phyloP scores from a whole-genome alignment of 2,888 invertebrate genomes.

The Calephelis perditalis region DNA sequence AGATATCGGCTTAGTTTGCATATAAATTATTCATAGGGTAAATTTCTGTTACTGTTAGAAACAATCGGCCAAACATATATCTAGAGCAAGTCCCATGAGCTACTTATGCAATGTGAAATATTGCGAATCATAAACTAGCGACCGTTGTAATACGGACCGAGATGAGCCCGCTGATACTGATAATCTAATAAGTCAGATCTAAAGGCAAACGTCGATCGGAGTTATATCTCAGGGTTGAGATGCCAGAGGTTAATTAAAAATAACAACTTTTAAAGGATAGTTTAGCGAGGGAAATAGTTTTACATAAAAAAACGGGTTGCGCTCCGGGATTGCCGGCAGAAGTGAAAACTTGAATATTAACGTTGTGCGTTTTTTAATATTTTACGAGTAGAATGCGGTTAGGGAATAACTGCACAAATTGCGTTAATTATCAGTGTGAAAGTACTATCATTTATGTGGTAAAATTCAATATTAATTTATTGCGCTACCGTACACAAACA shows the following conservation, averaged over 20 bases:
- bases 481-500: no score
- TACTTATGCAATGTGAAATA: conserved; percentile 70
- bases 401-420: no score
- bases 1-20: no score
- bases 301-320: no score
- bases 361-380: no score
- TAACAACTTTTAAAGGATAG: conserved; percentile 56
- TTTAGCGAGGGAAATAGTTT: background rate
- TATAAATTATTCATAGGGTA: background rate
- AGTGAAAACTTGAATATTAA: no score
- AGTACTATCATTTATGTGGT: no score
- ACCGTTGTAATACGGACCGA: conserved; percentile 44
- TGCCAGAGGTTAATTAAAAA: conserved; percentile 77
- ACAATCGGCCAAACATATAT: conserved; percentile 54
- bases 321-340: no score
- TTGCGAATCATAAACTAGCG: conserved; percentile 62
- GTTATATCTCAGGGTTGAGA: conserved; percentile 70
- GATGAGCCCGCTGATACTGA: conserved; percentile 69
- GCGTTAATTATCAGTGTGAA: no score
- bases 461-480: no score
- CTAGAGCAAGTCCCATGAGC: conserved; percentile 47
- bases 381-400: no score
- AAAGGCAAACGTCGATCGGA: conserved; percentile 62
- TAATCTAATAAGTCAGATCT: conserved; percentile 78
- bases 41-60: conserved; percentile 37